Conservation (phyloP, 2,113 vertebrate species). For the Bombycilla garrulus region DNA sequence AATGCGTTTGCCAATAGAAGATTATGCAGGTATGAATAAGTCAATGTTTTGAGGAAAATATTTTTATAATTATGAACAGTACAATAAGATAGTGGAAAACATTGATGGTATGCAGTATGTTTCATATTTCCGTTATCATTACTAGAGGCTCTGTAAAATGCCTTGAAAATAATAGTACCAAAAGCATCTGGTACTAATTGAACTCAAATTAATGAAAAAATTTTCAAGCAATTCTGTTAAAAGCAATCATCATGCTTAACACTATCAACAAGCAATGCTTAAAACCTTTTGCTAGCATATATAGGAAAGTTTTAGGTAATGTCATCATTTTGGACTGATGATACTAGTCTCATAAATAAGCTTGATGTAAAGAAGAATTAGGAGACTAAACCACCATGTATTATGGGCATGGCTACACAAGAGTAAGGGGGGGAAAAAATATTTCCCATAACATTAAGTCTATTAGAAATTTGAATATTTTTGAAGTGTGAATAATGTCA, state of each 20-base stretch:
- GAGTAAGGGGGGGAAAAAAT: neutral
- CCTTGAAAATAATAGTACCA: neutral
- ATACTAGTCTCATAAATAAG: neutral
- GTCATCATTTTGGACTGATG: neutral
- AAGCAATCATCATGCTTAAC: neutral
- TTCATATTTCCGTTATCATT: neutral
- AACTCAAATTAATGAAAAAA: neutral
- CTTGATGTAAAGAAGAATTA: neutral
- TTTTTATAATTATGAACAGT: neutral
- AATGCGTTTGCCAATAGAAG: neutral
- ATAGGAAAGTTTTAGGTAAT: neutral
- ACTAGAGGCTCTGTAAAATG: neutral
- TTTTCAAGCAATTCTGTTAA: neutral
- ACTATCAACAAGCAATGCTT: neutral
- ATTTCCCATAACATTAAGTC: neutral
- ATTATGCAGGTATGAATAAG: neutral
- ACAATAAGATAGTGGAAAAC: neutral
- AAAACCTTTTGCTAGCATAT: neutral
- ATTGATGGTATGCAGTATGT: neutral
- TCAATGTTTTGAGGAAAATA: neutral
- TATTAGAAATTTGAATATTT: neutral
- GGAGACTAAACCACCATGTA: neutral
- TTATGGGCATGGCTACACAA: neutral
- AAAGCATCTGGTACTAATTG: neutral
- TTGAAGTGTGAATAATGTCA: neutral